Evolutionary conservation across 2,113 vertebrate genomes (phyloP), one percentile per base, ranked within the genome.

Genomic region (Coturnix japonica): DNA sequence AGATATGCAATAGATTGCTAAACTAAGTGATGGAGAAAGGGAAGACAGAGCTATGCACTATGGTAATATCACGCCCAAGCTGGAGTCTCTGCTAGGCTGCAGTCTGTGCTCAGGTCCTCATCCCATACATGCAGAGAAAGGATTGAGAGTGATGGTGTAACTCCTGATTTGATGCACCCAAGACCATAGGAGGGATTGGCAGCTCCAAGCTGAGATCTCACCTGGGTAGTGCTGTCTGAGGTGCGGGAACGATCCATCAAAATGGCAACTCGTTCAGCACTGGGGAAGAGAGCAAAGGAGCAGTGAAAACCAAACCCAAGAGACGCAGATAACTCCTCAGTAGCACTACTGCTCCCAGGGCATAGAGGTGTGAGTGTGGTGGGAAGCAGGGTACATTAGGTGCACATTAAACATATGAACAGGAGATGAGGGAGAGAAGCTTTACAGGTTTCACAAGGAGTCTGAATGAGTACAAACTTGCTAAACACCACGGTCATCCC

Each of bases 221-320:
- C 97, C 97, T 96, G 94, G 9, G 33, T 71, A 63, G 59, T 94
- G 78, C 79, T 76, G 51, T 95, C 96, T 3, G 94, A 78, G 64
- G 94, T 96, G 87, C 87, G 85, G 53, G 97, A 95, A 26, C 70
- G 95, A 80, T 97, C 96, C 97, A 97, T 97, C 95, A 97, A 95
- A 86, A 95, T 46, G 43, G 37, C 93, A 85, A 96, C 87, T 84
- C 95, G 66, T 66, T 96, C 96, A 96, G 94, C 95, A 95, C 97
- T 97, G 89, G 30, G n/a, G n/a, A 35, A 90, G 83, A 87, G 28
- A 89, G 4, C 5, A 77, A 78, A 13, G 6, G 39, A 90, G 13
- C 43, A n/a, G 75, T 82, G n/a, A 44, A 49, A 86, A 63, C 20
- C 57, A 72, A 53, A 79, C 22, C 22, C 6, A 7, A 31, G 16